These are phyloP conservation scores for Cinara cedri DNA, from an alignment of 2,888 invertebrate species.

Conservation along the genomic window DNA sequence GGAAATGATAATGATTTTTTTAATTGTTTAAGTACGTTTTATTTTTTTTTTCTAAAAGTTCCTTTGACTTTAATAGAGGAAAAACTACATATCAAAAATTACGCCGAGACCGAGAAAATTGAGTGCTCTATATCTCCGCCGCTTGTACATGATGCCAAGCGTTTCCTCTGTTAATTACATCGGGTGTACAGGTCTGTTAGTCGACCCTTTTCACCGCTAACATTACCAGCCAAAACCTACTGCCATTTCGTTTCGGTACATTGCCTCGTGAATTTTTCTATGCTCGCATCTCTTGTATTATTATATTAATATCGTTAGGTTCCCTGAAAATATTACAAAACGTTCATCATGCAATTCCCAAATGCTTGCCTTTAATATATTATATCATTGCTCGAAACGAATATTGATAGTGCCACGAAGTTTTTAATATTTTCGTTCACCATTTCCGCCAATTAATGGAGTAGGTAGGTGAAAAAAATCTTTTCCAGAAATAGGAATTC, in stretches of 20 bases:
- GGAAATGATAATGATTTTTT: no score
- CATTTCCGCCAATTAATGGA: not conserved
- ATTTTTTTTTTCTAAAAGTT: no score
- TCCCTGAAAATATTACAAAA: no score
- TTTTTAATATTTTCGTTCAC: not conserved
- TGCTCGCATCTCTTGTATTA: no score
- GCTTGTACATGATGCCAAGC: not conserved
- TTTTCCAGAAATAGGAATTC: no score
- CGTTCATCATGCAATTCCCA: no score
- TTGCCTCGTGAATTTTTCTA: no score
- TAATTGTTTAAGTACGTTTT: no score
- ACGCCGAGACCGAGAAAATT: not conserved
- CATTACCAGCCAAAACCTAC: not conserved
- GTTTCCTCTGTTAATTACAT: conserved; percentile 9
- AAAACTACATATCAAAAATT: conserved; percentile 16
- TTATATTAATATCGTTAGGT: no score
- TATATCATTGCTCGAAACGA: not conserved
- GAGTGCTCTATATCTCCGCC: not conserved
- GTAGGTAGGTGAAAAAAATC: no score
- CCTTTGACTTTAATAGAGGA: not conserved
- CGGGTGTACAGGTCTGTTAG: not conserved
- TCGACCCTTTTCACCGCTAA: not conserved
- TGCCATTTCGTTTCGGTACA: not conserved
- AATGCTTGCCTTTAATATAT: not conserved
- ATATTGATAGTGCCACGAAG: not conserved